Percentiles rank a stretch among this genome's conserved stretches.
phyloP scores from a whole-genome alignment of 2,888 invertebrate species.

The Athalia circularis region DNA sequence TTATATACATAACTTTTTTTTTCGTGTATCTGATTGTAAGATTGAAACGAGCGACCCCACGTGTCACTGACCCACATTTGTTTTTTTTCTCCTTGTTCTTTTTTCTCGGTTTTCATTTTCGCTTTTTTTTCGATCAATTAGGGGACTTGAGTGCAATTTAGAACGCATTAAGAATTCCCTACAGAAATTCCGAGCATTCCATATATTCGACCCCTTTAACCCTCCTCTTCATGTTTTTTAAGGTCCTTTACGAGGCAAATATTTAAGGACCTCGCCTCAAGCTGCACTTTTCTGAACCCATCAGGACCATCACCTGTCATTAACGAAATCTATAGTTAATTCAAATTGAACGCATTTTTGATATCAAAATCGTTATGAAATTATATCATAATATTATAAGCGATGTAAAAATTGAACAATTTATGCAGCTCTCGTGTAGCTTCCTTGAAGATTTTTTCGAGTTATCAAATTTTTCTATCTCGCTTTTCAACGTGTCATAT shows the following conservation, averaged over 20 bases:
- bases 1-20: conserved; percentile 8
- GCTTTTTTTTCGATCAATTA: conserved; percentile 65
- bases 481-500: background rate
- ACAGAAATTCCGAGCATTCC: conserved; percentile 59
- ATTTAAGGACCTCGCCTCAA: conserved; percentile 30
- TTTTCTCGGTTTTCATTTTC: conserved; percentile 50
- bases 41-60: conserved; percentile 24
- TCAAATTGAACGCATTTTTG: conserved; percentile 57
- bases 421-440: background rate
- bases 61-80: conserved; percentile 48
- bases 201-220: conserved; percentile 41
- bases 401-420: background rate
- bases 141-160: conserved; percentile 61
- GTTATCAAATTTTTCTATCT: background rate
- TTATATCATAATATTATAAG: conserved; percentile 56
- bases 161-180: conserved; percentile 62
- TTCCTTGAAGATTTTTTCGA: too few relatives aligned
- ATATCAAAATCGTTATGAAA: conserved; percentile 62
- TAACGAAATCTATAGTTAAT: conserved; percentile 61
- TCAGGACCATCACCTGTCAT: conserved; percentile 43
- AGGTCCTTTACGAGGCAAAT: background rate
- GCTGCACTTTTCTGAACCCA: background rate
- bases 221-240: background rate
- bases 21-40: background rate
- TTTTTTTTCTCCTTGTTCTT: conserved; percentile 55